phyloP scores from a whole-genome alignment of 2,797 vertebrate genomes.

The Epinephelus malabaricus region DNA sequence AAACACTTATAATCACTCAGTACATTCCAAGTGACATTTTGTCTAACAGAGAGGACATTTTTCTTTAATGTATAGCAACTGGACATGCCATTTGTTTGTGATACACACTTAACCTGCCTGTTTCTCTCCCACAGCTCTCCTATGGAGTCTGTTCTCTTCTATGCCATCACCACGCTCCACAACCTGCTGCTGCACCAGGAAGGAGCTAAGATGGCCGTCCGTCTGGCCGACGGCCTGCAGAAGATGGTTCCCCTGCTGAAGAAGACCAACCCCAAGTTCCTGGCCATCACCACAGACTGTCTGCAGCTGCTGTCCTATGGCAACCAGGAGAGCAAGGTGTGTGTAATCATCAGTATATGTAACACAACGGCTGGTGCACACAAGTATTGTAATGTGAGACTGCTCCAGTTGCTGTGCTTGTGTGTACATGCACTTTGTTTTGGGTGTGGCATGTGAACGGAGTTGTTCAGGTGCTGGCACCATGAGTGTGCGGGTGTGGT shows the following conservation, averaged over 20 bases:
- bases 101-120: background rate
- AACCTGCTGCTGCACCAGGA: conserved; percentile 99
- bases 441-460: conserved; percentile 74
- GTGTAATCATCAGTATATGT: background rate
- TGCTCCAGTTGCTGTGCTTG: conserved; percentile 31
- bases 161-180: conserved; percentile 98
- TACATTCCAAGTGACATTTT: background rate
- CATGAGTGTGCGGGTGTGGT: conserved; percentile 46
- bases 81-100: background rate
- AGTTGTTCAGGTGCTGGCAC: conserved; percentile 33
- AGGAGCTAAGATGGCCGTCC: conserved; percentile 98
- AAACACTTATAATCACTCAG: background rate
- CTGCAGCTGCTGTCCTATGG: conserved; percentile 97
- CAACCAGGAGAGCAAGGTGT: conserved; percentile 98
- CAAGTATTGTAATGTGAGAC: conserved; percentile 28
- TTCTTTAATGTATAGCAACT: background rate
- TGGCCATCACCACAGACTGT: conserved; percentile 99
- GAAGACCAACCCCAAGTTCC: conserved; percentile 97
- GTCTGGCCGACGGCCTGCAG: conserved; percentile 96
- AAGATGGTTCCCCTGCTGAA: conserved; percentile 98
- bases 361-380: background rate
- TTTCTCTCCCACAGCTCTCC: conserved; percentile 88
- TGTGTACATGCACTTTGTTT: conserved; percentile 49
- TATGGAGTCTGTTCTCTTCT: conserved; percentile 97
- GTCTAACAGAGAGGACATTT: background rate